phyloP scores from a whole-genome alignment of 2,113 vertebrate genomes.

The Aix galericulata region DNA sequence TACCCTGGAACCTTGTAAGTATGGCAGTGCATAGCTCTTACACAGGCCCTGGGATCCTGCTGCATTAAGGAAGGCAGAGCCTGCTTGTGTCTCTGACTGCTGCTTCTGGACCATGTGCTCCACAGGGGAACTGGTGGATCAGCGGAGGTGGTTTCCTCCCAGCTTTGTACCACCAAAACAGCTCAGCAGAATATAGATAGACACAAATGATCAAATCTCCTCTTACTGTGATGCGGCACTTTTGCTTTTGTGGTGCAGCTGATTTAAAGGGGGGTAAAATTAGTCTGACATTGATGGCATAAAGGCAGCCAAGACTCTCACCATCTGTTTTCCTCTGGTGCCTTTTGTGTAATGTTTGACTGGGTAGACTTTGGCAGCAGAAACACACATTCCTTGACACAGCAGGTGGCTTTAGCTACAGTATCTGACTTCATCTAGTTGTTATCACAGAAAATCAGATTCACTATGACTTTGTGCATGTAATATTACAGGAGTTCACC shows the following conservation, averaged over 20 bases:
- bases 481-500: not conserved
- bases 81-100: not conserved
- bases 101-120: not conserved
- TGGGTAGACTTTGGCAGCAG: slow-evolving; percentile 15
- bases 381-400: not conserved
- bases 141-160: not conserved
- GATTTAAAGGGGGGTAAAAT: not conserved
- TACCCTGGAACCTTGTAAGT: not conserved
- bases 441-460: slow-evolving; percentile 20
- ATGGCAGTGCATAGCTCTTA: not conserved
- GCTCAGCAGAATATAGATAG: not conserved
- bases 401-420: slow-evolving; percentile 23
- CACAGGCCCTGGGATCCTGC: not conserved
- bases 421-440: slow-evolving; percentile 13
- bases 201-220: not conserved
- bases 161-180: not conserved
- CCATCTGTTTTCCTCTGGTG: slow-evolving; percentile 14
- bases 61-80: not conserved
- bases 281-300: not conserved
- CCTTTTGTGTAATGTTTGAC: not conserved
- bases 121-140: not conserved
- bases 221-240: not conserved
- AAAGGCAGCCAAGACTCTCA: not conserved
- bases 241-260: not conserved
- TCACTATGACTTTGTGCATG: not conserved